These are phyloP conservation scores for Alosa alosa DNA, from an alignment of 2,113 vertebrate genomes.

Conservation along the genomic window DNA sequence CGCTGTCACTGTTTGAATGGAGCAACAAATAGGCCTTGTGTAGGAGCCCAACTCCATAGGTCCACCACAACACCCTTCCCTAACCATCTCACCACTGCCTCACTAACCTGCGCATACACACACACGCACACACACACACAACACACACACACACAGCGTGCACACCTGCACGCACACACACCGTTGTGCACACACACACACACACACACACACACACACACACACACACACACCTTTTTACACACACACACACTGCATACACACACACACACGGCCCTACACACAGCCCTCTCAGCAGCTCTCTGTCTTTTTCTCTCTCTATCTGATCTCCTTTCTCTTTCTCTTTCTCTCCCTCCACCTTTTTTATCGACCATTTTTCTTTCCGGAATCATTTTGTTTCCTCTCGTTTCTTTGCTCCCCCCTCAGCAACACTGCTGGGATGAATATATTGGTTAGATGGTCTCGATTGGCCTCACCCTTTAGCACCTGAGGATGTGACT, in stretches of 20 bases:
- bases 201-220: neutral
- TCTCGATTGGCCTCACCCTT: too few species aligned
- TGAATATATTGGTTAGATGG: too few species aligned
- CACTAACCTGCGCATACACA: too few species aligned
- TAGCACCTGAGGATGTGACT: too few species aligned
- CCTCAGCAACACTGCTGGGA: too few species aligned
- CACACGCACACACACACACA: neutral
- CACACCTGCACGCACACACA: neutral
- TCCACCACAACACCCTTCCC: neutral
- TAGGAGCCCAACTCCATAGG: neutral
- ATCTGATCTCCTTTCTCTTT: too few species aligned
- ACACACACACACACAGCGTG: neutral
- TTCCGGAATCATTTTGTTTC: too few species aligned
- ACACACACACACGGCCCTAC: neutral
- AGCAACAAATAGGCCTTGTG: neutral
- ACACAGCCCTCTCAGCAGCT: neutral
- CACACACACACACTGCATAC: neutral
- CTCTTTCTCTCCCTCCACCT: too few species aligned
- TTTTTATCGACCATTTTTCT: too few species aligned
- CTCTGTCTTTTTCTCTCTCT: too few species aligned
- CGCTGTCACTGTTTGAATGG: neutral
- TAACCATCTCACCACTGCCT: neutral
- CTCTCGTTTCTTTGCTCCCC: too few species aligned
- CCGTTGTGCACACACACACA: too few species aligned
- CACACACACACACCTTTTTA: neutral